Evolutionary conservation across 2,797 vertebrate species (phyloP).

Genomic region (Betta splendens): DNA sequence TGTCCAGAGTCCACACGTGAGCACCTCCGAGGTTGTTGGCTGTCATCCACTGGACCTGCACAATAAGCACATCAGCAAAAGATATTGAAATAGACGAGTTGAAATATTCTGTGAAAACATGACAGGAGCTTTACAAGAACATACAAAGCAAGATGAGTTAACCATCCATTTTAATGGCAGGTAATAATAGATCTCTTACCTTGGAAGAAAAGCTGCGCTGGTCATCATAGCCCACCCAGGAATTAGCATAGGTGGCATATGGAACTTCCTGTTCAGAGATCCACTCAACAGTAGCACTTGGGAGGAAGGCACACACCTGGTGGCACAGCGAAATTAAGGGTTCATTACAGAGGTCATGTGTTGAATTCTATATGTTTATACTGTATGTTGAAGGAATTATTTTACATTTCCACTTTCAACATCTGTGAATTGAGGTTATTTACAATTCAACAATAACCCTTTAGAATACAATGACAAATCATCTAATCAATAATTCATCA

Average conservation of each 20-base stretch:
- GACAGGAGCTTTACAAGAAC: not conserved
- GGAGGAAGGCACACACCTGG: conserved; percentile 73
- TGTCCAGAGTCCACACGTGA: conserved; percentile 81
- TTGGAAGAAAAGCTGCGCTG: conserved; percentile 72
- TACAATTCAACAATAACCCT: too few species aligned
- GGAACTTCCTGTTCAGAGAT: conserved; percentile 78
- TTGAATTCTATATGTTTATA: too few species aligned
- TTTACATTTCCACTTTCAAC: not conserved
- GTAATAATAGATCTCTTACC: too few species aligned
- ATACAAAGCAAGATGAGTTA: not conserved
- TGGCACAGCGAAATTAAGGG: conserved; percentile 7
- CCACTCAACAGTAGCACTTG: conserved; percentile 57
- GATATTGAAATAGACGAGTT: not conserved
- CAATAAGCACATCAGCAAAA: conserved; percentile 1
- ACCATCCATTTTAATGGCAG: not conserved
- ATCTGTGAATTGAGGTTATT: not conserved
- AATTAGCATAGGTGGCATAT: conserved; percentile 67
- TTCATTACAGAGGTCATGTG: too few species aligned
- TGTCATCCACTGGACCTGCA: conserved; percentile 76
- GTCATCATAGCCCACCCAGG: conserved; percentile 82
- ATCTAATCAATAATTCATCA: too few species aligned
- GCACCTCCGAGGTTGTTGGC: conserved; percentile 72
- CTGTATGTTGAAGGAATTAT: too few species aligned
- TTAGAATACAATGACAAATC: too few species aligned
- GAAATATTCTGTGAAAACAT: not conserved